These are phyloP conservation scores for Tetramorium alpestre DNA, from an alignment of 1,140 invertebrate genomes.

Conservation along the genomic window DNA sequence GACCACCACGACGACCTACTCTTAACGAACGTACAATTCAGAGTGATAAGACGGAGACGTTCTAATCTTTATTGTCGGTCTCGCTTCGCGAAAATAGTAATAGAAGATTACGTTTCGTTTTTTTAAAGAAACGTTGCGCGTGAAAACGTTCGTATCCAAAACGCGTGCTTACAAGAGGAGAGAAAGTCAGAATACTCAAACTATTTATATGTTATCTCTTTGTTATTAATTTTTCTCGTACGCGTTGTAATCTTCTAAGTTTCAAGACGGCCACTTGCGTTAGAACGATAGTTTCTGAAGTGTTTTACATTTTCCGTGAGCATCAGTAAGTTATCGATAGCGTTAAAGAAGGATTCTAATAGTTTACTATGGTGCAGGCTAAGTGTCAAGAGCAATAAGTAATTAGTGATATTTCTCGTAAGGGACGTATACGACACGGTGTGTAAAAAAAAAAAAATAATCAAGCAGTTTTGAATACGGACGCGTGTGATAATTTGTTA, in stretches of 20 bases:
- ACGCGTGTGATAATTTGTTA: constrained; percentile 24
- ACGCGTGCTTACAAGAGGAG: background rate
- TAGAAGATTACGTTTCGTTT: background rate
- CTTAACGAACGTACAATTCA: constrained; percentile 3
- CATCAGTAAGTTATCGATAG: constrained; percentile 1
- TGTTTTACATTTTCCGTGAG: background rate
- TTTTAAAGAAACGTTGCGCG: background rate
- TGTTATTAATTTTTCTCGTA: background rate
- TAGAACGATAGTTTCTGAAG: background rate
- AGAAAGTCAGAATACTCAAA: background rate
- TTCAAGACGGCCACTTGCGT: background rate
- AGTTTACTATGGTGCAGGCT: background rate
- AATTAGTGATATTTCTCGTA: constrained; percentile 30
- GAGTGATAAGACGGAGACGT: background rate
- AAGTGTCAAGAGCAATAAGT: constrained; percentile 30
- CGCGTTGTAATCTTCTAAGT: background rate
- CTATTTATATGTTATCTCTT: background rate
- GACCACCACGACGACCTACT: background rate
- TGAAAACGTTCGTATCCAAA: constrained; percentile 25
- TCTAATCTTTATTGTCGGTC: constrained; percentile 11
- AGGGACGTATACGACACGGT: constrained; percentile 31
- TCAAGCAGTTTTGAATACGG: constrained; percentile 31
- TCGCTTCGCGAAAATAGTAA: background rate
- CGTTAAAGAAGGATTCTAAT: constrained; percentile 7
- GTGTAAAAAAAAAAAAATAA: background rate